Evolutionary conservation across 2,113 vertebrate species (phyloP), one percentile per base, ranked within the genome.

Genomic region (Saccopteryx bilineata): DNA sequence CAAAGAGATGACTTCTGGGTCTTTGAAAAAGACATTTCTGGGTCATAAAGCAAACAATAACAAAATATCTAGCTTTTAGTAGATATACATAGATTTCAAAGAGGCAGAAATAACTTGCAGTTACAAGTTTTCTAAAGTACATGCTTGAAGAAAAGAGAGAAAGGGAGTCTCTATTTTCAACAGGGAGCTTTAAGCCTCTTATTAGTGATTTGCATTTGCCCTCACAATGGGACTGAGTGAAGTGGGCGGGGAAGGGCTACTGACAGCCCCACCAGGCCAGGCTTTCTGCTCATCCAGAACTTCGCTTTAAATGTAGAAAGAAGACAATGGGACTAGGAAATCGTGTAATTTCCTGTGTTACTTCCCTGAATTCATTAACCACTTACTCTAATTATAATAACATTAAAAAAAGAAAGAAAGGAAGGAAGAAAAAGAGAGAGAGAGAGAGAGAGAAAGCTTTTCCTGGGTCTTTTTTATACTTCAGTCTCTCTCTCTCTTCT

Each of bases 1-100:
- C 68, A 54, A 76, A 52, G 28, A 39, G 31, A 52, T 12, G 28
- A 15, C 80, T 68, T 74, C 50, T 21, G 28, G 13, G 66, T 76
- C 26, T 74, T 76, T 86, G 78, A 93, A 79, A 95, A 96, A 75
- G 33, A 75, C 9, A 72, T 26, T 72, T 63, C 24, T 15, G 21
- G 4, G 28, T 52, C 83, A 78, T 7, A 28, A 26, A 88, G 65
- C n/a, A n/a, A 33, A 71, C 69, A 65, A n/a, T 23, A 65, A 66
- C 54, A 8, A 13, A 8, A 74, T 63, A 23, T 19, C 48, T 66
- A 24, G n/a, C 10, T 75, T 95, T 81, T 54, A 84, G 61, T 65
- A 74, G 60, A 60, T n/a, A 46, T 54, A 82, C 18, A 23, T 31
- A 28, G 1, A 6, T 46, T 56, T 82, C 72, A 93, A 50, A 87